phyloP scores from a whole-genome alignment of 1,140 invertebrate species.

The Nymphalis io region DNA sequence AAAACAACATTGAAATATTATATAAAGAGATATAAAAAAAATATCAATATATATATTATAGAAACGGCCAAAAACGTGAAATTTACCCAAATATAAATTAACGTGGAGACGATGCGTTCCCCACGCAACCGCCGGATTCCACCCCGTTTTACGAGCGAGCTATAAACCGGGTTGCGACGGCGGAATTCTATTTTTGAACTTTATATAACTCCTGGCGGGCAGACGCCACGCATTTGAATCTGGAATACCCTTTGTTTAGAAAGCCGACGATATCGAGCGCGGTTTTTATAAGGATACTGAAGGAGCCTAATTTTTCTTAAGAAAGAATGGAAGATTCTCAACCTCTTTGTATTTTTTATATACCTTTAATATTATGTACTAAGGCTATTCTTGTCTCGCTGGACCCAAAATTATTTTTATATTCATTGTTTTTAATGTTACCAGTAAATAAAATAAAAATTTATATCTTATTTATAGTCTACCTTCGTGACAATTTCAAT shows the following conservation, averaged over 20 bases:
- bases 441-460: no score
- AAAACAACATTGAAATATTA: no score
- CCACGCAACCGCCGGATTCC: slow-evolving; percentile 24
- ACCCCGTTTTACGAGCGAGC: slow-evolving; percentile 51
- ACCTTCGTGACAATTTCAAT: no score
- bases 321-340: background rate
- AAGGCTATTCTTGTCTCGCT: no score
- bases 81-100: slow-evolving; percentile 31
- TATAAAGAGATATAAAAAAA: background rate
- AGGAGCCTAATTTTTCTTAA: background rate
- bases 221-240: slow-evolving; percentile 22
- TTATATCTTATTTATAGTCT: no score
- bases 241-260: slow-evolving; percentile 24
- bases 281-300: slow-evolving; percentile 3
- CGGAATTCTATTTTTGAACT: slow-evolving; percentile 64
- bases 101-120: slow-evolving; percentile 27
- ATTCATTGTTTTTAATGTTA: no score
- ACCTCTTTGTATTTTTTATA: no score
- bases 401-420: no score
- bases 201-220: slow-evolving; percentile 52
- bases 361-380: no score
- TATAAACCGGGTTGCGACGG: slow-evolving; percentile 55
- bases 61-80: slow-evolving; percentile 19
- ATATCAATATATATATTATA: slow-evolving; percentile 3
- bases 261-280: slow-evolving; percentile 2